phyloP scores from a whole-genome alignment of 2,113 vertebrate genomes.

The Accipiter cooperii region DNA sequence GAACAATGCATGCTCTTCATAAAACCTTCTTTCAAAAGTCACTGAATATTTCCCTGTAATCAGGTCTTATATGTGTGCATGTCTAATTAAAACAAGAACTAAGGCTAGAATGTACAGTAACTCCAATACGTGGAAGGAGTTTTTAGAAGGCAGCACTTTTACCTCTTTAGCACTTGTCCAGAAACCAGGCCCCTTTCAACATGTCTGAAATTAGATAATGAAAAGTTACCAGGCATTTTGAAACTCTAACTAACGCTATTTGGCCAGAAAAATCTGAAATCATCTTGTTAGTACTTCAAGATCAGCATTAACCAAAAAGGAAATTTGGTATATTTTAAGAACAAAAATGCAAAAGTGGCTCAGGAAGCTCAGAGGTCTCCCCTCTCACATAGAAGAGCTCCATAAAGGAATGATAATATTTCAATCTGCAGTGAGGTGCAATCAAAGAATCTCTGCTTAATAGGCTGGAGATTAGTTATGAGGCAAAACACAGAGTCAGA shows the following conservation, averaged over 20 bases:
- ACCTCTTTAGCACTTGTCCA: background rate
- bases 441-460: constrained; percentile 24
- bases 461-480: constrained; percentile 3
- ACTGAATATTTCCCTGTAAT: background rate
- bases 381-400: background rate
- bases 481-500: constrained; percentile 11
- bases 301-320: background rate
- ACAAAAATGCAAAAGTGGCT: background rate
- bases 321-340: background rate
- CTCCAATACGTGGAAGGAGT: background rate
- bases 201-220: background rate
- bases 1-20: background rate
- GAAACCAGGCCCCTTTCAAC: background rate
- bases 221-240: background rate
- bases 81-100: background rate
- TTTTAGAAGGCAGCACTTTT: background rate
- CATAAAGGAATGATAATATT: background rate
- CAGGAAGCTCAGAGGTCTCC: background rate
- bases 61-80: background rate
- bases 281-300: background rate
- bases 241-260: background rate
- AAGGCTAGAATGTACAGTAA: background rate
- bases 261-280: background rate
- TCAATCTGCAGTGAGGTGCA: background rate
- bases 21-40: background rate